A percentile compares a stretch with the other conserved stretches of the same genome.
Evolutionary conservation across 2,888 invertebrate genomes (phyloP).

Genomic region (Boloria euphrosyne): DNA sequence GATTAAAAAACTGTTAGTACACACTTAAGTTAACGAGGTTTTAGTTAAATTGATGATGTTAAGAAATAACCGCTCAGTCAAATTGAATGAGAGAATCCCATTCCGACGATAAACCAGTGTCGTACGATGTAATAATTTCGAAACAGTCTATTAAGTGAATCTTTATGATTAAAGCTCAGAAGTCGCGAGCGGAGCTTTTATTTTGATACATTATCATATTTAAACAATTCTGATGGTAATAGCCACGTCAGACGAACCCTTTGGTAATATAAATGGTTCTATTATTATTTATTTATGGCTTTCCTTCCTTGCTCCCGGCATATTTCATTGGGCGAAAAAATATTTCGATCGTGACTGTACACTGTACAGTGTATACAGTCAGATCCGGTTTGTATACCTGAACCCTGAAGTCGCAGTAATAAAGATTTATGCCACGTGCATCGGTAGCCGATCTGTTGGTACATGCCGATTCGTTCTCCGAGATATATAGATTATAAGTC

Average conservation of each 20-base stretch:
- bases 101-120: slow-evolving; percentile 67
- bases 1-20: no score
- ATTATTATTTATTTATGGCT: slow-evolving; percentile 83
- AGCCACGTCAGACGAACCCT: slow-evolving; percentile 82
- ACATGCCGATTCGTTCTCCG: slow-evolving; percentile 78
- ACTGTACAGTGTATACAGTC: slow-evolving; percentile 70
- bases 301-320: slow-evolving; percentile 78
- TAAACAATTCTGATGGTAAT: slow-evolving; percentile 82
- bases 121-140: slow-evolving; percentile 76
- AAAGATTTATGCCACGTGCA: slow-evolving; percentile 82
- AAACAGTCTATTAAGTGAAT: slow-evolving; percentile 81
- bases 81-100: slow-evolving; percentile 56
- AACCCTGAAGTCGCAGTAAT: slow-evolving; percentile 81
- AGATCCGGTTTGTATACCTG: slow-evolving; percentile 79
- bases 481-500: slow-evolving; percentile 77
- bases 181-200: slow-evolving; percentile 78
- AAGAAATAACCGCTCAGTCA: slow-evolving; percentile 50
- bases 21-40: no score
- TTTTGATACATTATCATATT: slow-evolving; percentile 83
- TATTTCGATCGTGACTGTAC: slow-evolving; percentile 75
- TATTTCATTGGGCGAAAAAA: slow-evolving; percentile 82
- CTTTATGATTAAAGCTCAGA: slow-evolving; percentile 81
- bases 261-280: slow-evolving; percentile 82
- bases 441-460: slow-evolving; percentile 81
- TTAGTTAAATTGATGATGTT: slow-evolving; percentile 40